Evolutionary conservation across 2,113 vertebrate species (phyloP).

Genomic region (Megaleporinus macrocephalus): DNA sequence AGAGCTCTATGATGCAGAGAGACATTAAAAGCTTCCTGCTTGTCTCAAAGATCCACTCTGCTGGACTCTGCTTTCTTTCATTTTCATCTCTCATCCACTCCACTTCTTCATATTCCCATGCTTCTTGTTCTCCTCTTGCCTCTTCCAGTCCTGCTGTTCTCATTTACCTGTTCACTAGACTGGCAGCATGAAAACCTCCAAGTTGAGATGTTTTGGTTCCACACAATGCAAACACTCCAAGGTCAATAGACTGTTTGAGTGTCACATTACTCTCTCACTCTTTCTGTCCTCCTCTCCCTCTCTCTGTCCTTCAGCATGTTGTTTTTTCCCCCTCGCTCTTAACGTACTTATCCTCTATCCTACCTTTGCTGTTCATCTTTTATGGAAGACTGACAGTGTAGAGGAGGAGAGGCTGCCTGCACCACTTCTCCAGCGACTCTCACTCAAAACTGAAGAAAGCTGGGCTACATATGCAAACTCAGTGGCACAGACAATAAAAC

Average conservation of each 20-base stretch:
- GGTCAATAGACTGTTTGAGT: neutral
- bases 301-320: slow-evolving; percentile 8
- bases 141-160: neutral
- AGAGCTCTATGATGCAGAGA: too few relatives aligned
- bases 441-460: neutral
- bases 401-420: neutral
- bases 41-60: slow-evolving; percentile 10
- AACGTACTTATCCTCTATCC: neutral
- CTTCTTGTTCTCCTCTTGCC: neutral
- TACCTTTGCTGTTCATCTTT: neutral
- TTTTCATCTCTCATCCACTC: neutral
- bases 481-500: neutral
- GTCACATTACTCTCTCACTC: neutral
- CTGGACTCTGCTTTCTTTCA: neutral
- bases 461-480: neutral
- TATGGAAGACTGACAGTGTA: neutral
- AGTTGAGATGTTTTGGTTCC: neutral
- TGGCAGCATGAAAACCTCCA: neutral
- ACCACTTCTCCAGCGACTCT: slow-evolving; percentile 5
- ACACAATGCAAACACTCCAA: neutral
- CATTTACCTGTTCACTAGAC: neutral
- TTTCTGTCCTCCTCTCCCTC: neutral
- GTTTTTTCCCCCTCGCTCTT: neutral
- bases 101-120: neutral
- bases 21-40: too few relatives aligned